A percentile compares a stretch with the other conserved stretches of the same genome.
Evolutionary conservation across 2,113 vertebrate genomes (phyloP).

Genomic region (Irena cyanogastra): DNA sequence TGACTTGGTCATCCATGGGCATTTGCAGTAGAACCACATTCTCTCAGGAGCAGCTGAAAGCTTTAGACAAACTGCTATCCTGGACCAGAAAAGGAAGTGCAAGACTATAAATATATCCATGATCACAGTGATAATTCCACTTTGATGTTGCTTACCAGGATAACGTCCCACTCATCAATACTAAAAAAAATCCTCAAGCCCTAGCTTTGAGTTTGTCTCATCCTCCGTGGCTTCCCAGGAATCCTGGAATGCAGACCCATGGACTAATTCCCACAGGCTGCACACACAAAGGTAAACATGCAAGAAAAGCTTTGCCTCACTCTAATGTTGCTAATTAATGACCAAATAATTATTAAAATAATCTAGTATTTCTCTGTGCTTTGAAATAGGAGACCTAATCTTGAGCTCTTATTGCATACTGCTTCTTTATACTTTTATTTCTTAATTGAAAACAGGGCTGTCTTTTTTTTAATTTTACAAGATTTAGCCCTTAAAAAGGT

Average conservation of each 20-base stretch:
- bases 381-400: neutral
- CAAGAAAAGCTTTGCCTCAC: neutral
- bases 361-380: neutral
- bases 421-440: neutral
- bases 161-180: neutral
- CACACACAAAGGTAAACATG: neutral
- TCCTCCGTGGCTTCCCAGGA: neutral
- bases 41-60: neutral
- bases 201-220: neutral
- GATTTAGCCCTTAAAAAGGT: neutral
- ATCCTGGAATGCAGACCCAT: neutral
- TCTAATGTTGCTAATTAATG: neutral
- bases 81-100: neutral
- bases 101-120: neutral
- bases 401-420: neutral
- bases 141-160: neutral
- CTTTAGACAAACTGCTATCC: neutral
- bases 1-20: neutral
- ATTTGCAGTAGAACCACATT: neutral
- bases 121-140: neutral
- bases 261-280: neutral
- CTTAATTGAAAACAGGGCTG: neutral
- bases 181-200: conserved; percentile 22
- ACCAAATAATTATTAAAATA: neutral
- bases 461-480: neutral